Conservation (phyloP, 2,797 vertebrate species). For the Heliangelus exortis region DNA sequence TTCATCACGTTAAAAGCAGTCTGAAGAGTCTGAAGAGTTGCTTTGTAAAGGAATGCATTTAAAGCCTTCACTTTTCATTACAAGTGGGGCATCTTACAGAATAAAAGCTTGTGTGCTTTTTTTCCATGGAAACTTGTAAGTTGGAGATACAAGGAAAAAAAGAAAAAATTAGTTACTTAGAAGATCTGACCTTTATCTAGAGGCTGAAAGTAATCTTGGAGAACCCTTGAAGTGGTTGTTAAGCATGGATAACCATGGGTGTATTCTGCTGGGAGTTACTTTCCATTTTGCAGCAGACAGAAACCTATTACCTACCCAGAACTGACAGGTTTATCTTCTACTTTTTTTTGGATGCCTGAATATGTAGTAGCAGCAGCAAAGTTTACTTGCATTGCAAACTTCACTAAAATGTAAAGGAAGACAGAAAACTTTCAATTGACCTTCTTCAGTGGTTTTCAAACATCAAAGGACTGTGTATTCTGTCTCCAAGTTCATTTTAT, state of each 20-base stretch:
- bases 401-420: neutral
- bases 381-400: neutral
- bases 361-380: neutral
- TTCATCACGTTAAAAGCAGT: neutral
- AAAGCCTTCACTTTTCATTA: neutral
- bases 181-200: neutral
- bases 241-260: neutral
- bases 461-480: conserved; percentile 52
- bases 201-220: neutral
- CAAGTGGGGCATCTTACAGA: neutral
- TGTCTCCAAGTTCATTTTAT: conserved; percentile 48
- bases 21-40: neutral
- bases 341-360: neutral
- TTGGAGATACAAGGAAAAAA: neutral
- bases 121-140: neutral
- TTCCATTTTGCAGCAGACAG: neutral
- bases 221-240: neutral
- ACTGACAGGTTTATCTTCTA: neutral
- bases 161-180: neutral
- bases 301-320: neutral
- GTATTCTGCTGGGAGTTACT: neutral
- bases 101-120: neutral
- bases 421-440: neutral
- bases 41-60: neutral
- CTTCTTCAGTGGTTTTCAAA: conserved; percentile 16